phyloP scores from a whole-genome alignment of 2,797 vertebrate genomes.

The Enteromius argenteus region DNA sequence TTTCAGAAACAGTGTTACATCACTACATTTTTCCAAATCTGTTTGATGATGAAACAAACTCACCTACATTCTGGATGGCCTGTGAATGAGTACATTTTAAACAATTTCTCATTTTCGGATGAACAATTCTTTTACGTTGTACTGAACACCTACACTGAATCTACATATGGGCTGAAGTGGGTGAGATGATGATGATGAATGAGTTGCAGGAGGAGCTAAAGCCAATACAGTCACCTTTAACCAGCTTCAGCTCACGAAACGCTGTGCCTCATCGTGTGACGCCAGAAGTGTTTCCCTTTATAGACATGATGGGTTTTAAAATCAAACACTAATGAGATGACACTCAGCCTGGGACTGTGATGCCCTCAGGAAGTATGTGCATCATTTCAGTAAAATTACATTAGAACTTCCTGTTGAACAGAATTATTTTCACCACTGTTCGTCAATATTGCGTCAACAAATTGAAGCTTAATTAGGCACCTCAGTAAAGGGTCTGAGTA shows the following conservation, averaged over 20 bases:
- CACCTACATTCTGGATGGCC: neutral
- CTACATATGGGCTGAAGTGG: neutral
- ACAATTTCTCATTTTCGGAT: neutral
- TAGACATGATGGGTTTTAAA: slow-evolving; percentile 9
- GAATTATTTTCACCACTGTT: neutral
- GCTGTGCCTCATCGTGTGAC: neutral
- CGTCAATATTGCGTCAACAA: neutral
- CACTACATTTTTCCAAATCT: neutral
- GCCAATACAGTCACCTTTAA: neutral
- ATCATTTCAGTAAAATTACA: slow-evolving; percentile 9
- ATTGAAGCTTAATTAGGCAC: neutral
- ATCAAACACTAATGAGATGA: neutral
- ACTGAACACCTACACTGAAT: neutral
- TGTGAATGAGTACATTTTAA: neutral
- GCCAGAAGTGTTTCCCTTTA: slow-evolving; percentile 11
- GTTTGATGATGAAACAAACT: neutral
- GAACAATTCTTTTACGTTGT: neutral
- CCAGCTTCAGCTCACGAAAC: neutral
- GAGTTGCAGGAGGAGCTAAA: slow-evolving; percentile 12
- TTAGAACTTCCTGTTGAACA: slow-evolving; percentile 12
- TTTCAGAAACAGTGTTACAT: accelerated
- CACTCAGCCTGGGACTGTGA: neutral
- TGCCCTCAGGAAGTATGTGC: neutral
- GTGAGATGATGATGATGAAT: slow-evolving; percentile 1
- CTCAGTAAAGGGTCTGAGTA: neutral